Conservation (phyloP, 1,140 invertebrate genomes). For the Drosophila ogumai region DNA sequence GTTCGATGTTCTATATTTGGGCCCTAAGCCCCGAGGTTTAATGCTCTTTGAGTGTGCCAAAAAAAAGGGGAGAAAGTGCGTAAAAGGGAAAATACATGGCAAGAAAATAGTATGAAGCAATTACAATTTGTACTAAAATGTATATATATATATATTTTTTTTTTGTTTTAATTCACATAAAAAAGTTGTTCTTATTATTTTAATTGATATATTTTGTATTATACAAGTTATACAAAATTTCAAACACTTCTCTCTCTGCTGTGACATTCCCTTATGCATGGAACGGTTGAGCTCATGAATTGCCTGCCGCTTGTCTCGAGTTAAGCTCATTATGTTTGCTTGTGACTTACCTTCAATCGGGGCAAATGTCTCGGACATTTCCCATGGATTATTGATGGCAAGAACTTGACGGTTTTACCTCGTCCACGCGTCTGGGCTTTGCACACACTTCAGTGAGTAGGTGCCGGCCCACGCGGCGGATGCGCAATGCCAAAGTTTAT, state of each 20-base stretch:
- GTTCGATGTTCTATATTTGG: slow-evolving; percentile 48
- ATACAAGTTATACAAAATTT: too few species aligned
- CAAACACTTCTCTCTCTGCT: background rate
- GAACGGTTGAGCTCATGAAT: slow-evolving; percentile 26
- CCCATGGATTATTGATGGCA: slow-evolving; percentile 41
- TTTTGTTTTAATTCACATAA: background rate
- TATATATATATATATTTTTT: too few species aligned
- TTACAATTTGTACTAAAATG: background rate
- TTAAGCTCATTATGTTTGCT: slow-evolving; percentile 74
- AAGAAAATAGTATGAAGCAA: slow-evolving; percentile 1
- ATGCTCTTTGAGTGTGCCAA: slow-evolving; percentile 38
- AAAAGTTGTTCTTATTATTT: background rate
- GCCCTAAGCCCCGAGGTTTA: slow-evolving; percentile 30
- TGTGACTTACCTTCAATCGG: slow-evolving; percentile 60
- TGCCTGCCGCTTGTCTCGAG: slow-evolving; percentile 32
- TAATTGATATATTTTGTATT: too few species aligned
- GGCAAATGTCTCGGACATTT: slow-evolving; percentile 41
- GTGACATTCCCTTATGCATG: slow-evolving; percentile 2
- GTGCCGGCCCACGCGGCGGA: slow-evolving; percentile 34
- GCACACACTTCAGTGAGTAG: slow-evolving; percentile 23
- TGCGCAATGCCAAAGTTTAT: slow-evolving; percentile 32
- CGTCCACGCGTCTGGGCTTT: slow-evolving; percentile 21
- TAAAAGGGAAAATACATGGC: slow-evolving; percentile 18
- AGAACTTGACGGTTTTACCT: slow-evolving; percentile 30
- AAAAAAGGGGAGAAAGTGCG: slow-evolving; percentile 7